Percentiles rank a stretch among this genome's conserved stretches.
phyloP scores from a whole-genome alignment of 2,888 invertebrate species.

The Rhagophthalmus giganteus region DNA sequence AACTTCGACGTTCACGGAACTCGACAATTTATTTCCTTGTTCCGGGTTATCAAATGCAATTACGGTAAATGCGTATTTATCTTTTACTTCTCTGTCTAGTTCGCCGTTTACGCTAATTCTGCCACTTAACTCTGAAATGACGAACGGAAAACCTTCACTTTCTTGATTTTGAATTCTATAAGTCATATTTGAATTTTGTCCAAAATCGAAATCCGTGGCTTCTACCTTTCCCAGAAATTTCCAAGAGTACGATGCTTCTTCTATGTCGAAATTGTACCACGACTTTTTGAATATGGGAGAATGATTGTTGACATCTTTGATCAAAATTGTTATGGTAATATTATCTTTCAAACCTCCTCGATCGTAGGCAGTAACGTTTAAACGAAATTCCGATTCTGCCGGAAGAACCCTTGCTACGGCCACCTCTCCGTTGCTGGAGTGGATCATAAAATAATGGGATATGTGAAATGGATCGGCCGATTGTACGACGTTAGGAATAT shows the following conservation, averaged over 20 bases:
- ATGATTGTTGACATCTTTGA: slow-evolving; percentile 82
- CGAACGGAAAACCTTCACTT: slow-evolving; percentile 63
- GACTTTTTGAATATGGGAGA: slow-evolving; percentile 80
- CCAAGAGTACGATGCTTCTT: slow-evolving; percentile 75
- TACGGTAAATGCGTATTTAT: slow-evolving; percentile 72
- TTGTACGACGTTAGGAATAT: slow-evolving; percentile 60
- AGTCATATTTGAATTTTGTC: slow-evolving; percentile 75
- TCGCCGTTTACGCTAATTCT: slow-evolving; percentile 72
- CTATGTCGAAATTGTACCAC: slow-evolving; percentile 80
- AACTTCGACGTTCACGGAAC: slow-evolving; percentile 77
- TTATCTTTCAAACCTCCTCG: slow-evolving; percentile 73
- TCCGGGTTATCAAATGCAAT: slow-evolving; percentile 74
- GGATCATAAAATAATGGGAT: slow-evolving; percentile 73
- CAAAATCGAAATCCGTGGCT: slow-evolving; percentile 79
- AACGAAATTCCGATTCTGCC: slow-evolving; percentile 73
- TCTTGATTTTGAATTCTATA: slow-evolving; percentile 64
- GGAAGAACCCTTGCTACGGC: slow-evolving; percentile 71
- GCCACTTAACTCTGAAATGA: slow-evolving; percentile 69
- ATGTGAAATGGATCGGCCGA: slow-evolving; percentile 57
- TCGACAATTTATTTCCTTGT: slow-evolving; percentile 62
- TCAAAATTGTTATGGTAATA: slow-evolving; percentile 69
- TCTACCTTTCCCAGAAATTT: slow-evolving; percentile 74
- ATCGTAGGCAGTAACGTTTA: slow-evolving; percentile 78
- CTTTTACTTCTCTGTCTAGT: slow-evolving; percentile 74
- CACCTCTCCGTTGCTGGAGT: slow-evolving; percentile 75